Conservation (phyloP, 2,797 vertebrate species). For the Adelosebastes latens region DNA sequence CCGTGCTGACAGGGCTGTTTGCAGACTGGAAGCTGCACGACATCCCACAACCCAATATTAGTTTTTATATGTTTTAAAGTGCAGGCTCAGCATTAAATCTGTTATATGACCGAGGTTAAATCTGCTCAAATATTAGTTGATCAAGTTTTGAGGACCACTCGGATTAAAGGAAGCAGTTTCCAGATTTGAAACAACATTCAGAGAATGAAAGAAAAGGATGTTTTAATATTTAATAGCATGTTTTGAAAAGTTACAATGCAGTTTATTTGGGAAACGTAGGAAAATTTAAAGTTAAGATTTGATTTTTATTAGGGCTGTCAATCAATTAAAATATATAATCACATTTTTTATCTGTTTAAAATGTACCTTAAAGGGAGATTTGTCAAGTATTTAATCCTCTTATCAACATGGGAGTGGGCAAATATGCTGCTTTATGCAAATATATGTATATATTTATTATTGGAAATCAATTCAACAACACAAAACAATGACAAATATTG, state of each 20-base stretch:
- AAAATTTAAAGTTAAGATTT: conserved; percentile 2
- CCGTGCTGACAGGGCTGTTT: conserved; percentile 46
- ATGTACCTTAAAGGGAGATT: too few species aligned
- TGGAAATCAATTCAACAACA: too few species aligned
- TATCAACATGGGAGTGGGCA: too few species aligned
- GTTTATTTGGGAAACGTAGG: neutral
- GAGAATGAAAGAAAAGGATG: neutral
- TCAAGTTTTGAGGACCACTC: conserved; percentile 24
- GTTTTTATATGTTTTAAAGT: conserved; percentile 26
- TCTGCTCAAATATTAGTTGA: conserved; percentile 42
- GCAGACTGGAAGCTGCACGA: neutral
- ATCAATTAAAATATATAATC: neutral
- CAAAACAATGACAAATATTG: too few species aligned
- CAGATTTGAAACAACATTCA: neutral
- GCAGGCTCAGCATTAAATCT: conserved; percentile 53
- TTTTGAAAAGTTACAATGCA: conserved; percentile 27
- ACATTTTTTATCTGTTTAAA: too few species aligned
- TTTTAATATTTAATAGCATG: conserved; percentile 30
- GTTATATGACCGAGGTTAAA: conserved; percentile 1
- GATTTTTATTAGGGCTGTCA: conserved; percentile 26
- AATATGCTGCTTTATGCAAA: too few species aligned
- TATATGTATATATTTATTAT: too few species aligned
- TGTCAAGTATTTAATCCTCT: too few species aligned
- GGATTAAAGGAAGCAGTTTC: conserved; percentile 26
- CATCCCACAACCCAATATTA: conserved; percentile 8